Evolutionary conservation across 2,797 vertebrate genomes (phyloP).

Genomic region (Acrossocheilus fasciatus): DNA sequence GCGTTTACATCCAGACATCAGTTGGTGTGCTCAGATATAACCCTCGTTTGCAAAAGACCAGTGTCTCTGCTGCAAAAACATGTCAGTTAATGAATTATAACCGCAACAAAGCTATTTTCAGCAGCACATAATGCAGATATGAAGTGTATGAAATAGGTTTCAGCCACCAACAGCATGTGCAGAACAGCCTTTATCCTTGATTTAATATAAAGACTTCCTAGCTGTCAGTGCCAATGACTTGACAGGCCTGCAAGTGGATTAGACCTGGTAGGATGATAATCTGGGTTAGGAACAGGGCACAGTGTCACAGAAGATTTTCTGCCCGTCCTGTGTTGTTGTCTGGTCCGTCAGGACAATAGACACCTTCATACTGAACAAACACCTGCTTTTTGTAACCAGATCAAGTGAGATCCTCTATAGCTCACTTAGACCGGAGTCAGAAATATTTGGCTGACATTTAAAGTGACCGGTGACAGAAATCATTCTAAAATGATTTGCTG

Average conservation of each 20-base stretch:
- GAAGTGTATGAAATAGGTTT: background rate
- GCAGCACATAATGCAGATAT: background rate
- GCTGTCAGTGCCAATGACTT: background rate
- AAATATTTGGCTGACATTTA: background rate
- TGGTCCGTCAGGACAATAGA: background rate
- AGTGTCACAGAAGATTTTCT: conserved; percentile 8
- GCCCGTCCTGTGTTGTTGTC: background rate
- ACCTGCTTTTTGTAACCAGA: background rate
- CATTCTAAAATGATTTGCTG: too few relatives aligned
- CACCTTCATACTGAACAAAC: background rate
- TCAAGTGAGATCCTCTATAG: background rate
- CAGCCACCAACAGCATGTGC: background rate
- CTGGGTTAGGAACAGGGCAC: background rate
- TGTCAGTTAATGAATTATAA: background rate
- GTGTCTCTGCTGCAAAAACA: background rate
- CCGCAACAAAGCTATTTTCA: background rate
- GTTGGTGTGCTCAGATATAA: background rate
- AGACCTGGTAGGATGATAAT: conserved; percentile 22
- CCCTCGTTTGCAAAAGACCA: background rate
- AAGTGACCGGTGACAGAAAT: too few relatives aligned
- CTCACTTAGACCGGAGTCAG: background rate
- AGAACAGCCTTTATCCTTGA: background rate
- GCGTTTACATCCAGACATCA: background rate
- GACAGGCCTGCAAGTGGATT: conserved; percentile 39
- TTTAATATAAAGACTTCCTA: conserved; percentile 13